A percentile compares a stretch with the other conserved stretches of the same genome.
Conservation (phyloP, 2,888 invertebrate species). For the Lasioglossum zephyrum region DNA sequence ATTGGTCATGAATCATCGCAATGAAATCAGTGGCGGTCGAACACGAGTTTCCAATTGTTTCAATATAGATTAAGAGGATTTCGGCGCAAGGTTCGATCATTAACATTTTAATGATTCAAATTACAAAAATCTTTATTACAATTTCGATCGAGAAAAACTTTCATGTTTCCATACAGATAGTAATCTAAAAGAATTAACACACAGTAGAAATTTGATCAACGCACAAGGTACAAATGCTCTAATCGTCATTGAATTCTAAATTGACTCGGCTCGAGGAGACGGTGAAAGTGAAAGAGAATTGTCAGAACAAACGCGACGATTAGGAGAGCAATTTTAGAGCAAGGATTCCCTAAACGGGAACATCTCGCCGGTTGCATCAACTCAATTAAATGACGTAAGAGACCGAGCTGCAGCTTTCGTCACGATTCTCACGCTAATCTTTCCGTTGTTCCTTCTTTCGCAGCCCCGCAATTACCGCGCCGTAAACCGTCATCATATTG, state of each 20-base stretch:
- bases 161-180: neutral
- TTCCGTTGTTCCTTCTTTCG: conserved; percentile 12
- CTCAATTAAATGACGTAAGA: conserved; percentile 55
- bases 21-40: neutral
- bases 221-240: neutral
- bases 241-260: conserved; percentile 7
- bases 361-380: conserved; percentile 25
- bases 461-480: neutral
- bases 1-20: too few species aligned
- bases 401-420: conserved; percentile 15
- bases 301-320: conserved; percentile 2
- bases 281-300: neutral
- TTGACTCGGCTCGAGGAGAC: neutral
- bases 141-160: too few species aligned
- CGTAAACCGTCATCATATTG: conserved; percentile 16
- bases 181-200: neutral
- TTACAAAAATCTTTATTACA: too few species aligned
- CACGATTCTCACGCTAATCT: conserved; percentile 56
- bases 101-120: too few species aligned
- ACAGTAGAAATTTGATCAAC: neutral
- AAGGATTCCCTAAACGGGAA: conserved; percentile 8
- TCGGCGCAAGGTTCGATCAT: too few species aligned
- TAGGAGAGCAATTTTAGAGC: neutral
- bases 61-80: too few species aligned
- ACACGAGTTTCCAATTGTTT: neutral